Conservation (phyloP, 2,888 invertebrate species). For the Pseudeuparius sepicola region DNA sequence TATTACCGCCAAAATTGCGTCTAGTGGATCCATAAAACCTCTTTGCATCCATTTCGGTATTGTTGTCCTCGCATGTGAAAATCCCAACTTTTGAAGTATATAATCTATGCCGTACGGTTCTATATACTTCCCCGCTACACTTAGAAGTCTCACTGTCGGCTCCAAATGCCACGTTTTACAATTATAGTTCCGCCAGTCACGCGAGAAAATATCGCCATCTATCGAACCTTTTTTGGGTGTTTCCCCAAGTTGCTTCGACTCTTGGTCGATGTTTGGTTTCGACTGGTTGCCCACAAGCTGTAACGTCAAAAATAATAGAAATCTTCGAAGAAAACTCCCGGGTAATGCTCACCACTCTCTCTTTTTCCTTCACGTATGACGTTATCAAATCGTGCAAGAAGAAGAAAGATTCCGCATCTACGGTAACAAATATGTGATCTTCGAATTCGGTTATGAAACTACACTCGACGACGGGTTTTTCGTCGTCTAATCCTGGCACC, state of each 20-base stretch:
- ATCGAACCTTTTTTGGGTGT: constrained; percentile 30
- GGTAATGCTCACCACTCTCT: constrained; percentile 57
- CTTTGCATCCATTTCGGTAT: constrained; percentile 99
- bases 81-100: constrained; percentile 94
- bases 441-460: constrained; percentile 98
- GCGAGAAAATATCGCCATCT: constrained; percentile 55
- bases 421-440: constrained; percentile 95
- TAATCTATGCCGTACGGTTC: constrained; percentile 98
- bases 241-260: too few relatives aligned
- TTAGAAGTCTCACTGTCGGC: constrained; percentile 70
- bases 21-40: constrained; percentile 95
- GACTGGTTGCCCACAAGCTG: too few relatives aligned
- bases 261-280: constrained; percentile 26
- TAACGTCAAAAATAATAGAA: too few relatives aligned
- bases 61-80: constrained; percentile 93
- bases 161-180: constrained; percentile 96
- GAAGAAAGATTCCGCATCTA: constrained; percentile 96
- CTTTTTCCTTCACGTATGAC: constrained; percentile 90
- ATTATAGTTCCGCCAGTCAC: constrained; percentile 83
- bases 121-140: constrained; percentile 72
- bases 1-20: constrained; percentile 77
- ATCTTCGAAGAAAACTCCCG: too few relatives aligned
- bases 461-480: constrained; percentile 85
- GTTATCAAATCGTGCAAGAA: constrained; percentile 95
- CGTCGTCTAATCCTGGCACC: constrained; percentile 58